Percentiles rank a stretch among this genome's conserved stretches.
Evolutionary conservation across 2,797 vertebrate genomes (phyloP).

Genomic region (Iguana delicatissima): DNA sequence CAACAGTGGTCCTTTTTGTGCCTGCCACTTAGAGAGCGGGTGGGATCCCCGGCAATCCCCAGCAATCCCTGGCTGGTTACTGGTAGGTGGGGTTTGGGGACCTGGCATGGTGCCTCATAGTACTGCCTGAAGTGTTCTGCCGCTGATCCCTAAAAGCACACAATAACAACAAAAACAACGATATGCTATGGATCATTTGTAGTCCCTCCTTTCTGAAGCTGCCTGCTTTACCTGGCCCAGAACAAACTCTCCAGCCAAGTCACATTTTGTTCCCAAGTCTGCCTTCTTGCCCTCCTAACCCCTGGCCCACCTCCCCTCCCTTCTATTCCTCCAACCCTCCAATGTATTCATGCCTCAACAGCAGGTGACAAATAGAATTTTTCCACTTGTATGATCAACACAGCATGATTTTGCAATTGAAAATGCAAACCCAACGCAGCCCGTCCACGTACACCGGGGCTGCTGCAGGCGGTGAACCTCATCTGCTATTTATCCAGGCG

Average conservation of each 20-base stretch:
- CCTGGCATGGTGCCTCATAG: too few relatives aligned
- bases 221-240: neutral
- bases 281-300: constrained; percentile 35
- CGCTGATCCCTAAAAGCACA: too few relatives aligned
- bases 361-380: constrained; percentile 80
- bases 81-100: too few relatives aligned
- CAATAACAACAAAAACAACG: neutral
- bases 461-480: neutral
- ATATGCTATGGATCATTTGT: neutral
- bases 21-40: too few relatives aligned
- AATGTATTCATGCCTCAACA: constrained; percentile 66
- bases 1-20: too few relatives aligned
- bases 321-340: constrained; percentile 17
- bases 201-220: neutral
- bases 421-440: constrained; percentile 71
- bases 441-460: neutral
- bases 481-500: constrained; percentile 16
- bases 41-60: too few relatives aligned
- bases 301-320: neutral
- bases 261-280: constrained; percentile 59
- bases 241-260: neutral
- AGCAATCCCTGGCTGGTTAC: too few relatives aligned
- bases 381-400: constrained; percentile 77
- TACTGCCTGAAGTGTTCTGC: too few relatives aligned
- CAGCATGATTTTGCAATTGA: constrained; percentile 77